Base-by-base conservation (phyloP, 53 echinoderm and acorn worm species). In the Temnopleurus reevesii region DNA sequence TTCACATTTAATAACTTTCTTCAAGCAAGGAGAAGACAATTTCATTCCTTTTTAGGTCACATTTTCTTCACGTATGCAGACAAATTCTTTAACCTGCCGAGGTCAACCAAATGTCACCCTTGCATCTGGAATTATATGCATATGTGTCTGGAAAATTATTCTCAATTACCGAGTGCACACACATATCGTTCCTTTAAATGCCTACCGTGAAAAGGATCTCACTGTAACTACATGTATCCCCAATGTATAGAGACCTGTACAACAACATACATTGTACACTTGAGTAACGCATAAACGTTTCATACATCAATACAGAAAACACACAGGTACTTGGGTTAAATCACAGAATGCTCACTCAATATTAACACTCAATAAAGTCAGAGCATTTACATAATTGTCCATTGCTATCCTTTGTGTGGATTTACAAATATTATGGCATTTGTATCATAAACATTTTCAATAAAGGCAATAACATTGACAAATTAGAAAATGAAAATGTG, bases 271-370 rank as follows among this genome's bases (percentile, higher is more conserved):
- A 41, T 71, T n/a, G n/a, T n/a, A 41, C 28, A 71, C 71, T 71
- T 41, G 71, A 71, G 71, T 71, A 41, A 71, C 71, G 71, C 71
- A 71, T 71, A 38, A 71, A 38, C 21, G 38, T 71, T 71, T 7
- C 30, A 41, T 41, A 71, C 41, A 41, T 71, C 43, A 21, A 71
- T 71, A 71, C 17, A n/a, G 19, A 19, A 71, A 18, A 38, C 38
- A 71, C 36, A 71, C 41, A 41, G 36, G 71, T 71, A 71, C 21
- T 71, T 71, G 41, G 71, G 71, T 71, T 71, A 41, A n/a, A n/a
- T n/a, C n/a, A n/a, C n/a, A n/a, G n/a, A n/a, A n/a, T n/a, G n/a
- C n/a, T n/a, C n/a, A n/a, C n/a, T n/a, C n/a, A n/a, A n/a, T n/a
- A n/a, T n/a, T n/a, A n/a, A n/a, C n/a, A n/a, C n/a, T n/a, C n/a